Evolutionary conservation across 2,888 invertebrate genomes (phyloP), one percentile per base, ranked within the genome.

Genomic region (Caenorhabditis plicata): DNA sequence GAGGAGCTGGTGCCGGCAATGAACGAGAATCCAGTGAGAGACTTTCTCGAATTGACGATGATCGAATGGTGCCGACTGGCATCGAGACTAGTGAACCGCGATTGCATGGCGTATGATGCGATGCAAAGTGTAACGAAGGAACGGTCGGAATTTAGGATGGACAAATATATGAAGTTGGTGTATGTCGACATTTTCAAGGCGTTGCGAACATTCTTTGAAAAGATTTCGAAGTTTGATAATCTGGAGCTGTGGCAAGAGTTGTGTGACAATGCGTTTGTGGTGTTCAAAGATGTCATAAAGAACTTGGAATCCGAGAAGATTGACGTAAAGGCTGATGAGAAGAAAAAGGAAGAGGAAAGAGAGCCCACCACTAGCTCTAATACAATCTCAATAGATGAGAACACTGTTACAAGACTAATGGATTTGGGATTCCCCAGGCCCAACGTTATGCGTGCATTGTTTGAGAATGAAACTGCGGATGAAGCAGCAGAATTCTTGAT

Each of bases 391-490:
- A n/a, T n/a, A n/a, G n/a, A n/a, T n/a, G 60, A 54, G 20, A 42
- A 33, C 11, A 32, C 40, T 1, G 23, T 60, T 38, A 15, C 7
- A n/a, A 49, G 35, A 27, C 25, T 71, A 26, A 58, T 73, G 55
- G 75, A 75, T 15, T 64, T 76, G 62, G 76, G 76, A 41, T 76
- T 74, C 54, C 60, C 61, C 3, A 61, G 73, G 19, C 60, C 63
- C 3, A 57, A 62, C 25, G 68, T 67, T 8, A 40, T 54, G 0
- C 49, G 63, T 20, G 75, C 75, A 7, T 55, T 75, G 15, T 39
- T 49, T 2, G 35, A 39, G 13, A 49, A 53, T 9, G 9, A 47
- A 15, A 53, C 27, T 42, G 22, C 42, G 4, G 57, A 51, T 15
- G 68, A 65, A 29, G 68, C 68, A 15, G 63, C 61, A 3, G 61